A percentile compares a stretch with the other conserved stretches of the same genome.
Conservation (phyloP, 2,113 vertebrate genomes). For the Labrus mixtus region DNA sequence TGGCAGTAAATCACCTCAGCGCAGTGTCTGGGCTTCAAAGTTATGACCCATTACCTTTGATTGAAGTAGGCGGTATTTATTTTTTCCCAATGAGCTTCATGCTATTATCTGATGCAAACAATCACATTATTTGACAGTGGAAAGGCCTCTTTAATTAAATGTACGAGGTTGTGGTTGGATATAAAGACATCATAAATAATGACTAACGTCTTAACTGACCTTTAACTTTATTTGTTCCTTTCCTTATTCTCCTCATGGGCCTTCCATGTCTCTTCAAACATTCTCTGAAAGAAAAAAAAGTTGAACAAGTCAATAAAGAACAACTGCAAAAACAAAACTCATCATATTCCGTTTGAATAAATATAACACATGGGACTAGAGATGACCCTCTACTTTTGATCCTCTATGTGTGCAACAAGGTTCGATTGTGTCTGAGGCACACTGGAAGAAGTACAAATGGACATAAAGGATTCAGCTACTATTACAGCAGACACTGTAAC, state of each 20-base stretch:
- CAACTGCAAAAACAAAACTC: no score
- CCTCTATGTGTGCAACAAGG: no score
- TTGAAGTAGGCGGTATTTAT: conserved; percentile 39
- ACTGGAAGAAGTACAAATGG: no score
- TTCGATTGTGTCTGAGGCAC: no score
- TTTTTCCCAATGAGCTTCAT: neutral
- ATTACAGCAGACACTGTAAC: no score
- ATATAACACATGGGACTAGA: no score
- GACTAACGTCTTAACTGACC: conserved; percentile 10
- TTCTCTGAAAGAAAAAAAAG: neutral
- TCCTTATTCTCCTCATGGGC: neutral
- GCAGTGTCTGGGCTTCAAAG: conserved; percentile 31
- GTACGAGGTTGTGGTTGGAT: neutral
- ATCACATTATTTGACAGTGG: conserved; percentile 20
- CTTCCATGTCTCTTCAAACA: neutral
- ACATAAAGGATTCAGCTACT: no score
- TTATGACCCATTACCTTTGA: conserved; percentile 63
- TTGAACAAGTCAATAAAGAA: neutral
- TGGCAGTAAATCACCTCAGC: conserved; percentile 49
- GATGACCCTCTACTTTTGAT: no score
- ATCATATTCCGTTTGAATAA: no score
- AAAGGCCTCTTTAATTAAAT: conserved; percentile 19
- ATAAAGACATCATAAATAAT: conserved; percentile 6
- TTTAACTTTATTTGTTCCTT: neutral
- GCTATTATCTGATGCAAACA: conserved; percentile 16